Base-by-base conservation (phyloP, 2,113 vertebrate genomes). In the pig (Sus scrofa) region DNA sequence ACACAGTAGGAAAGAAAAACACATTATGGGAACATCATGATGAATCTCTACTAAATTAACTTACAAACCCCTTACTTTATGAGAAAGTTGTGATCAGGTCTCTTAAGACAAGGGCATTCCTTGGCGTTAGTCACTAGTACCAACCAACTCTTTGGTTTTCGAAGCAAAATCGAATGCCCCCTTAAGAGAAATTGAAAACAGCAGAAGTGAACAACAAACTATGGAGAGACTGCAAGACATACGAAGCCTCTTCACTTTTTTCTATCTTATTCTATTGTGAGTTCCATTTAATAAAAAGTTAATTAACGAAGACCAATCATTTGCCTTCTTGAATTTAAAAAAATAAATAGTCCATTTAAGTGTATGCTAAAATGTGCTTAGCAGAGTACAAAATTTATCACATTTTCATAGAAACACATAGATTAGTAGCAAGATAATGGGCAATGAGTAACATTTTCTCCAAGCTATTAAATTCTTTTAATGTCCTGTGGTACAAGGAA, bases 381-480 rank as follows among this genome's bases (percentile, higher is more conserved):
- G 95, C 24, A 73, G 62, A 81, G n/a, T 37, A 73, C 91, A 96
- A 96, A 94, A 96, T 74, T 81, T 93, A 86, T 93, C 89, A 86
- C 77, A 83, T 93, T 96, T 97, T 96, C 88, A 89, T 92, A 97
- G 44, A 96, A 96, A 94, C 87, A 91, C 62, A 67, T 70, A 89
- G 86, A 96, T 94, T 74, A 32, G 88, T 89, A 93, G 88, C 58
- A 93, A 95, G 81, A 86, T 97, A 97, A 97, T 94, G 86, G 85
- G 62, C 91, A 94, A 83, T 93, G 88, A 97, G 91, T 93, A 97
- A 95, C 91, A 96, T 97, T 97, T 97, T 91, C 97, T 96, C 82
- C 93, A 93, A 90, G 73, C 93, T 97, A 96, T 94, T 96, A 96
- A 91, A 94, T 96, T 94, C 89, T 95, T 96, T 75, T 96, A 96